Evolutionary conservation across 2,888 invertebrate species (phyloP), one percentile per base, ranked within the genome.

Genomic region (Thalpophila matura): DNA sequence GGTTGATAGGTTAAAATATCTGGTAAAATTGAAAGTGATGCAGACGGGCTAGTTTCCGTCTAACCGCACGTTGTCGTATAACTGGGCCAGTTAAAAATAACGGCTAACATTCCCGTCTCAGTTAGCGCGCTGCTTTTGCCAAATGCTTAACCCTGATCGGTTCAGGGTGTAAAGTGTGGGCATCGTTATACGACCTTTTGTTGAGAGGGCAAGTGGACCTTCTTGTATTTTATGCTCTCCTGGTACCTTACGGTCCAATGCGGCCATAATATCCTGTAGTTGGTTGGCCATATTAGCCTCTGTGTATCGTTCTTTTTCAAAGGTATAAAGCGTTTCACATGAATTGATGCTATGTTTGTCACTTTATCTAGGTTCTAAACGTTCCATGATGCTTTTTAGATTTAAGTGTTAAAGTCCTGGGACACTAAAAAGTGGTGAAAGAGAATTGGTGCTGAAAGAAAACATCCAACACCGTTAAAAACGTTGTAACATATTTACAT

Each of bases 41-140:
- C 55, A 70, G 71, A 56, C 76, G 70, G 42, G 71, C 63, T 63
- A 61, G 78, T 85, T 87, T 88, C 82, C 80, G 71, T 71, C 76
- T 90, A 89, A 90, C 89, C 86, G 80, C 77, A 59, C 82, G 83
- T 72, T 83, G 91, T 85, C 86, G 90, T 81, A 87, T 91, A 92
- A 93, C 90, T 75, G 87, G 81, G 83, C 80, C 79, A 82, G 91
- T 93, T 91, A 92, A 91, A 91, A 91, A 91, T 92, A 92, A 87
- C 90, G 73, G 68, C 74, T 74, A 72, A 79, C 79, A 86, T 77
- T 74, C 79, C 80, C 80, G 80, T 75, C 72, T 47, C 74, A 66
- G 64, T 62, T 68, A 63, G 61, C 53, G 61, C 61, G 72, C 45
- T 43, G 75, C 79, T 80, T 83, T 80, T 86, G 86, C 87, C 86